Evolutionary conservation across 2,113 vertebrate species (phyloP).

Genomic region (Leptocoma aspasia): DNA sequence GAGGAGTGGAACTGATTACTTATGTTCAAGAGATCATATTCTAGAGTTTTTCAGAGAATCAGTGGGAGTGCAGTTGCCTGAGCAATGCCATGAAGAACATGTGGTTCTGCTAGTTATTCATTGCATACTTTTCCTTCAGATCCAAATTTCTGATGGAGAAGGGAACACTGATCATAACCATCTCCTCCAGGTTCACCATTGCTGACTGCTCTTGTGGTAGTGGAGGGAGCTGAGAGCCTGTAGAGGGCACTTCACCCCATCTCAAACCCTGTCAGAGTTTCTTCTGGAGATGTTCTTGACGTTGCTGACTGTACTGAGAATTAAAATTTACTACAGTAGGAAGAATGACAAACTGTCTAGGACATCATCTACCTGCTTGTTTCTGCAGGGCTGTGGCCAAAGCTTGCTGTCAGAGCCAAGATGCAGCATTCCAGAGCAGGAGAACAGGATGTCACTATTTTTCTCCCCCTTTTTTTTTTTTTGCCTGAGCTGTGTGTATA

Average conservation of each 20-base stretch:
- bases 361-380: background rate
- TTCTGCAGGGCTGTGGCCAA: background rate
- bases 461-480: too few relatives aligned
- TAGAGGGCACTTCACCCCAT: background rate
- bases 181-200: background rate
- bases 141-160: background rate
- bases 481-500: rapidly evolving
- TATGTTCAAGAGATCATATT: background rate
- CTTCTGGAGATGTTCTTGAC: background rate
- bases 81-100: background rate
- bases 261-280: background rate
- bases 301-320: background rate
- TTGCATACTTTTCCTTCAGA: background rate
- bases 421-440: background rate
- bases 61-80: background rate
- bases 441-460: background rate
- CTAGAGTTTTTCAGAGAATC: background rate
- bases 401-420: background rate
- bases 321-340: background rate
- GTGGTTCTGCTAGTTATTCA: background rate
- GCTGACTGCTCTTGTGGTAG: background rate
- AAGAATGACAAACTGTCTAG: background rate
- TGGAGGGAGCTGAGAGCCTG: background rate
- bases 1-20: background rate
- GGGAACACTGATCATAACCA: background rate